Evolutionary conservation across 2,797 vertebrate species (phyloP).

Genomic region (Cephalopachus bancanus): DNA sequence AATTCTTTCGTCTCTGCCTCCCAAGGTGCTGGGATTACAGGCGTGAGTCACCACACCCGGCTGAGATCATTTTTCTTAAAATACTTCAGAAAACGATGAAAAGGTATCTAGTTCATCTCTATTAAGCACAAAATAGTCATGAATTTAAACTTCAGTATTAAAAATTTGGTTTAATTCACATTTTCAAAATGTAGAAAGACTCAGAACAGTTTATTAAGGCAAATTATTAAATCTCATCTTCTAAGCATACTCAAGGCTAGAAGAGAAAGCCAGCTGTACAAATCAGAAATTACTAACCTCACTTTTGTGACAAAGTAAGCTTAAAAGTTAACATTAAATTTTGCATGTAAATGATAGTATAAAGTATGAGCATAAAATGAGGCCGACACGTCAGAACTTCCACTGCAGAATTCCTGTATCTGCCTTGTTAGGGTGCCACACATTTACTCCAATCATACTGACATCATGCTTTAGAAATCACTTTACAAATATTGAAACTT

Average conservation of each 20-base stretch:
- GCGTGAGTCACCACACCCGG: too few relatives aligned
- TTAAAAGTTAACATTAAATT: neutral
- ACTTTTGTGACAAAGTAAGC: neutral
- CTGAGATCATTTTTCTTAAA: neutral
- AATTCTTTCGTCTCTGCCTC: too few relatives aligned
- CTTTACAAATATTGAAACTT: neutral
- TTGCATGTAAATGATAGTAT: neutral
- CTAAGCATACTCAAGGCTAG: neutral
- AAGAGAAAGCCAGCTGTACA: neutral
- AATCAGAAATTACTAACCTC: neutral
- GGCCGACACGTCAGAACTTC: neutral
- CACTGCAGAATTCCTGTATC: neutral
- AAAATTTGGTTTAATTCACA: neutral
- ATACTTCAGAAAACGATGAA: conserved; percentile 24
- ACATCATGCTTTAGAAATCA: neutral
- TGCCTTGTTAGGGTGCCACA: neutral
- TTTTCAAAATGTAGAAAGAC: neutral
- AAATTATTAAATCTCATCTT: neutral
- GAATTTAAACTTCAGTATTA: conserved; percentile 39
- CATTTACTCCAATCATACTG: neutral
- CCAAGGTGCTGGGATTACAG: too few relatives aligned
- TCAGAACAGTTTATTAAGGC: neutral
- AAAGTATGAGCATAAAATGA: neutral
- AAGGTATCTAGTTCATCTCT: neutral
- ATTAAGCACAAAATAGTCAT: neutral